These are phyloP conservation scores for Oligia latruncula DNA, from an alignment of 2,888 invertebrate genomes.

Conservation along the genomic window DNA sequence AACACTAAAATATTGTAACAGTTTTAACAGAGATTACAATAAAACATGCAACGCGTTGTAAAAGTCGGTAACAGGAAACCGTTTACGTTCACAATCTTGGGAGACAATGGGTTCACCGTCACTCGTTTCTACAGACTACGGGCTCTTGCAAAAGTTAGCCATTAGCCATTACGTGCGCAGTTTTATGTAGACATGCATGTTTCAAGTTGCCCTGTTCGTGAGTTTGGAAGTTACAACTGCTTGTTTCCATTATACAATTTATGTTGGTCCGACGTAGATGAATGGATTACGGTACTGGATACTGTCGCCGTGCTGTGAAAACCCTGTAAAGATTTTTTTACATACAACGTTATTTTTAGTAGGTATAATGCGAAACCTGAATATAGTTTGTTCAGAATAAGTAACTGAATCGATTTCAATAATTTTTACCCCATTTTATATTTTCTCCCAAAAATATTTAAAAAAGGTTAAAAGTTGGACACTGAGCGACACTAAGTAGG, in stretches of 20 bases:
- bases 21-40: neutral
- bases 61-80: slow-evolving; percentile 32
- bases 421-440: no score
- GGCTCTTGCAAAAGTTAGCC: slow-evolving; percentile 42
- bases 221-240: slow-evolving; percentile 10
- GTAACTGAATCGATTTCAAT: no score
- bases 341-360: no score
- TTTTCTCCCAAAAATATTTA: no score
- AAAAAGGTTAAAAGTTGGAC: no score
- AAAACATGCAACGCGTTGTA: slow-evolving; percentile 15
- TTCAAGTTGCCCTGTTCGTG: neutral
- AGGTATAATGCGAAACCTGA: no score
- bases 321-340: neutral
- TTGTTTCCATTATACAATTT: neutral
- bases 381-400: no score
- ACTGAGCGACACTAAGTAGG: no score
- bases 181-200: neutral
- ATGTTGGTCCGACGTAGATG: neutral
- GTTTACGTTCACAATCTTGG: slow-evolving; percentile 20
- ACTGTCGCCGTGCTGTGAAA: neutral
- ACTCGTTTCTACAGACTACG: slow-evolving; percentile 14
- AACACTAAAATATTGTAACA: neutral
- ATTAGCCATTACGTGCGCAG: slow-evolving; percentile 40
- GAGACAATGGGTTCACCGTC: slow-evolving; percentile 47
- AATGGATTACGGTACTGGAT: neutral